Conservation (phyloP, 30 jellyfish, hydroid and myxozoan species). For the Catostylus mosaicus region DNA sequence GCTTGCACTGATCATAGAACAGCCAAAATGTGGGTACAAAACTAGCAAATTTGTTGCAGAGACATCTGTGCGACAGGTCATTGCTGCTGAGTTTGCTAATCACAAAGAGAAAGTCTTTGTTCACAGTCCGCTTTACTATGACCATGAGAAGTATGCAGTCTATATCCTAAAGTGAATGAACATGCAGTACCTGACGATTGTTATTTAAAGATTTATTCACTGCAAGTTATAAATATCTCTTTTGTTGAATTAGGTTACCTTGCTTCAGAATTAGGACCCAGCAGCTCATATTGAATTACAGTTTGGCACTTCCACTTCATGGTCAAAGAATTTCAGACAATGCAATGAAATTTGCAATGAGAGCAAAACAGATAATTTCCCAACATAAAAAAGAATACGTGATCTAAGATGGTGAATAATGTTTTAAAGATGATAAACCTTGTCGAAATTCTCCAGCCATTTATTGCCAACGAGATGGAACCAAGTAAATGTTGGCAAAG, state of each 20-base stretch:
- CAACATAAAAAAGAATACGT: not conserved
- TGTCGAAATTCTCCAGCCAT: slow-evolving; percentile 36
- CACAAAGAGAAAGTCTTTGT: too few species aligned
- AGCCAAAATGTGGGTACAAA: too few species aligned
- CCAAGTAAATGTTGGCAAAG: slow-evolving; percentile 50
- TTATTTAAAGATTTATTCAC: too few species aligned
- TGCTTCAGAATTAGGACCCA: not conserved
- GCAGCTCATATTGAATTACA: not conserved
- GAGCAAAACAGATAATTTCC: not conserved
- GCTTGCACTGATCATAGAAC: too few species aligned
- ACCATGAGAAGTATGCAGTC: not conserved
- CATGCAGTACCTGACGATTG: too few species aligned
- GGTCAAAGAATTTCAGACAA: not conserved
- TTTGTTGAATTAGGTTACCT: too few species aligned
- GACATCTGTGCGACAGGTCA: too few species aligned
- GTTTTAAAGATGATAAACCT: not conserved
- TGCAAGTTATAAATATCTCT: too few species aligned
- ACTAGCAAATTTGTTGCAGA: too few species aligned
- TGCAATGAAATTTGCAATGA: not conserved
- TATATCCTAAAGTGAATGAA: not conserved
- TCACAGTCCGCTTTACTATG: too few species aligned
- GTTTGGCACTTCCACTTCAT: not conserved
- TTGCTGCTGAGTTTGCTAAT: too few species aligned
- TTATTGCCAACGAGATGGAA: slow-evolving; percentile 15
- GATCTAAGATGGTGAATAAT: not conserved